These are phyloP conservation scores for Sebastes melanostomus DNA, from an alignment of 2,797 vertebrate genomes.

Conservation along the genomic window DNA sequence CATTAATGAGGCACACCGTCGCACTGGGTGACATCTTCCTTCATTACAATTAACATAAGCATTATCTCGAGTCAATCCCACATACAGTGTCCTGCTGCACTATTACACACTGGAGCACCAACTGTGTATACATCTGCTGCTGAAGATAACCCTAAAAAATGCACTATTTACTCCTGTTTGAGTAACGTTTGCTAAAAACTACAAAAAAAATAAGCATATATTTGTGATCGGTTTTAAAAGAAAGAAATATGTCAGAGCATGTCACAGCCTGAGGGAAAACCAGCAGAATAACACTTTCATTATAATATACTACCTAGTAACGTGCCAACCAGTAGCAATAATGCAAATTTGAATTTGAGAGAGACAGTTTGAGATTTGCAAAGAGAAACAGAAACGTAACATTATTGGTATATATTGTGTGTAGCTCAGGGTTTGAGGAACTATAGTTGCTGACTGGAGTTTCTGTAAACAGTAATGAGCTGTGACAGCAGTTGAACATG, in stretches of 20 bases:
- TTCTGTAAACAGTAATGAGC: not conserved
- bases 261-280: not conserved
- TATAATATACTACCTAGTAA: not conserved
- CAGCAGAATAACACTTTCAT: not conserved
- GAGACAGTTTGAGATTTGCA: not conserved
- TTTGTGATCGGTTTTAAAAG: not conserved
- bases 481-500: not conserved
- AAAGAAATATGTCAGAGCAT: not conserved
- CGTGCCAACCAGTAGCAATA: not conserved
- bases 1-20: not conserved
- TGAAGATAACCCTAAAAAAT: too few relatives aligned
- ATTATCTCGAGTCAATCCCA: not conserved
- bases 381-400: not conserved
- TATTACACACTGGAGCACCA: not conserved
- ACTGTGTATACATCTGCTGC: not conserved
- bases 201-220: not conserved
- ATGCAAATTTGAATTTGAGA: not conserved
- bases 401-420: not conserved
- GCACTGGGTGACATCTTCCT: not conserved
- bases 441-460: not conserved
- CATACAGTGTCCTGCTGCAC: not conserved
- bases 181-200: not conserved
- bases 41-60: not conserved
- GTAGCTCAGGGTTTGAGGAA: not conserved
- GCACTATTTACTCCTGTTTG: not conserved